phyloP scores from a whole-genome alignment of 2,888 invertebrate species.

The Bombylius major region DNA sequence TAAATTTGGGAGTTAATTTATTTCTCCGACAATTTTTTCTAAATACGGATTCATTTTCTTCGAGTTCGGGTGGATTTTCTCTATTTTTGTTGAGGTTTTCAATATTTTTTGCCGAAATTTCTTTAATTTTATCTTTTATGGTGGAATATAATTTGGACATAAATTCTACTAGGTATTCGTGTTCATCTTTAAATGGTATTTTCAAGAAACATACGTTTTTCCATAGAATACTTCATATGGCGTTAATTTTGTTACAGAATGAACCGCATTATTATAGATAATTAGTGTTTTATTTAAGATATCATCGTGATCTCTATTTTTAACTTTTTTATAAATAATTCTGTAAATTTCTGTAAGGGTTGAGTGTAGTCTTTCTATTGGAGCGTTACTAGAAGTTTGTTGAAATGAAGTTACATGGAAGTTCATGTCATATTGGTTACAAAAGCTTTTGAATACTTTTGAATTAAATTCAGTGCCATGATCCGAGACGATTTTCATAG shows the following conservation, averaged over 20 bases:
- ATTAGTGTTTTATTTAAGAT: not conserved
- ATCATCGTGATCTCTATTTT: not conserved
- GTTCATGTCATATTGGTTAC: conserved; percentile 7
- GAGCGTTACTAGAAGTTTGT: conserved; percentile 8
- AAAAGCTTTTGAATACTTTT: conserved; percentile 12
- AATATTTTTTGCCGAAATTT: not conserved
- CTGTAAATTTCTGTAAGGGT: conserved; percentile 13
- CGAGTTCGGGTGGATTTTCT: not conserved
- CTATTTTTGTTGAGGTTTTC: not conserved
- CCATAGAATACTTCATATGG: conserved; percentile 2
- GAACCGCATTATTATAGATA: not conserved
- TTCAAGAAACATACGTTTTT: not conserved
- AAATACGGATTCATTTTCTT: not conserved
- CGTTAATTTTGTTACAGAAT: not conserved
- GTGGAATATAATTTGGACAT: not conserved
- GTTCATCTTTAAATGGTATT: not conserved
- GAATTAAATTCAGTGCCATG: conserved; percentile 10
- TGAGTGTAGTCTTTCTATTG: conserved; percentile 13
- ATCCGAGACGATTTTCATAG: conserved; percentile 6
- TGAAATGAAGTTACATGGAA: conserved; percentile 2
- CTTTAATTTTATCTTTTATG: not conserved
- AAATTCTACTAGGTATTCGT: not conserved
- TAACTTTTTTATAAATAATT: conserved; percentile 4
- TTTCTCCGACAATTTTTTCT: not conserved
- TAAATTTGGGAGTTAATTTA: not conserved